Base-by-base conservation (phyloP, 2,888 invertebrate genomes). In the Drosophila atripex region DNA sequence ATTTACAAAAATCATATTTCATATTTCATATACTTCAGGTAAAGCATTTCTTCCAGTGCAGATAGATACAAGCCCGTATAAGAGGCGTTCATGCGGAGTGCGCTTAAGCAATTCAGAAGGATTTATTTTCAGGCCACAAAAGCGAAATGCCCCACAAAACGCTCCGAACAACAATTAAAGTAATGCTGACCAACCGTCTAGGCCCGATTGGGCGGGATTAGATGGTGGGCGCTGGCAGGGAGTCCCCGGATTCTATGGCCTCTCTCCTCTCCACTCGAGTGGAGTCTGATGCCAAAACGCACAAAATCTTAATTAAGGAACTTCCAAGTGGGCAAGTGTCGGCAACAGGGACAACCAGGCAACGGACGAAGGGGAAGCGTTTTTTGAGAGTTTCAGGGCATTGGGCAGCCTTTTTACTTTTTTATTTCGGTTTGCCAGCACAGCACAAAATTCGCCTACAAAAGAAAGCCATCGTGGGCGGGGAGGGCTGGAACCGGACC, bases 241-340 rank as follows among this genome's bases (percentile, higher is more conserved):
- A 35, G 76, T 56, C 59, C 21, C n/a, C 7, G 28, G 16, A 14
- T 18, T 43, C 49, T 12, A 25, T 12, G 14, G n/a, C 43, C 35
- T 41, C 43, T 11, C 11, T 25, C 23, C 32, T 46, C 35, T 46
- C 35, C 46, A 39, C 50, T 51, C 38, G 50, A 63, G 60, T 60
- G 78, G 76, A 75, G 75, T 79, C 68, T 76, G 68, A 63, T 64
- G 68, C 58, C 30, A 60, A 68, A 75, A 80, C 78, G 77, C 79
- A 79, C 75, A 85, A 85, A 88, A 86, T 88, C 88, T 88, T 88
- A 88, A 88, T 88, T 88, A 88, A 88, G 84, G 86, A 88, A 79
- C 69, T 80, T 88, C 82, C 78, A 77, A 86, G 88, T 89, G 83
- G 75, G 64, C 73, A 58, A 79, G 79, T 76, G 77, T 74, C 74